Percentiles rank a stretch among this genome's conserved stretches.
These are phyloP conservation scores for Xestobium rufovillosum DNA, from an alignment of 2,888 invertebrate genomes.

Conservation along the genomic window DNA sequence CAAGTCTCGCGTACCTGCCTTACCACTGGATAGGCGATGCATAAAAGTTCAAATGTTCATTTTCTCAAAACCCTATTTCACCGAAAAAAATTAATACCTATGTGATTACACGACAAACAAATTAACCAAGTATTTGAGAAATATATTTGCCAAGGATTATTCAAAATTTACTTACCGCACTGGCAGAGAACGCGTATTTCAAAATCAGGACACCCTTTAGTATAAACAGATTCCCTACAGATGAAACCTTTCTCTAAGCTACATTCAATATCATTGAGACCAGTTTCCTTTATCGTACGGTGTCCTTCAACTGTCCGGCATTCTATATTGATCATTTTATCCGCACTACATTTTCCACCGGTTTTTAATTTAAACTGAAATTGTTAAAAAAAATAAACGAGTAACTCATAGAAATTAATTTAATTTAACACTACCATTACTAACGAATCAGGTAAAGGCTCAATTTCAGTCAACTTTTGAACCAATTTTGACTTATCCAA, in stretches of 20 bases:
- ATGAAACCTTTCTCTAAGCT: slow-evolving; percentile 64
- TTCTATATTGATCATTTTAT: slow-evolving; percentile 63
- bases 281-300: slow-evolving; percentile 58
- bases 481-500: slow-evolving; percentile 29
- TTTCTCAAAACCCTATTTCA: no score
- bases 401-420: slow-evolving; percentile 1
- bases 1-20: no score
- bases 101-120: no score
- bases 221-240: slow-evolving; percentile 46
- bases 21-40: no score
- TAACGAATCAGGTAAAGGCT: slow-evolving; percentile 49
- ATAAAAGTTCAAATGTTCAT: no score
- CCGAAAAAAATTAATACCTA: no score
- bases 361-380: slow-evolving; percentile 39
- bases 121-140: no score
- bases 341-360: slow-evolving; percentile 51
- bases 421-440: slow-evolving; percentile 46
- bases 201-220: slow-evolving; percentile 64
- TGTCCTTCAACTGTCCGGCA: slow-evolving; percentile 65
- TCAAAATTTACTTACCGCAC: slow-evolving; percentile 41
- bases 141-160: no score
- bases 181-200: slow-evolving; percentile 71
- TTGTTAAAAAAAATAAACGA: slow-evolving; percentile 11
- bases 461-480: slow-evolving; percentile 46
- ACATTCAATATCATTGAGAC: slow-evolving; percentile 70